Evolutionary conservation across 2,797 vertebrate genomes (phyloP).

Genomic region (Coreius guichenoti): DNA sequence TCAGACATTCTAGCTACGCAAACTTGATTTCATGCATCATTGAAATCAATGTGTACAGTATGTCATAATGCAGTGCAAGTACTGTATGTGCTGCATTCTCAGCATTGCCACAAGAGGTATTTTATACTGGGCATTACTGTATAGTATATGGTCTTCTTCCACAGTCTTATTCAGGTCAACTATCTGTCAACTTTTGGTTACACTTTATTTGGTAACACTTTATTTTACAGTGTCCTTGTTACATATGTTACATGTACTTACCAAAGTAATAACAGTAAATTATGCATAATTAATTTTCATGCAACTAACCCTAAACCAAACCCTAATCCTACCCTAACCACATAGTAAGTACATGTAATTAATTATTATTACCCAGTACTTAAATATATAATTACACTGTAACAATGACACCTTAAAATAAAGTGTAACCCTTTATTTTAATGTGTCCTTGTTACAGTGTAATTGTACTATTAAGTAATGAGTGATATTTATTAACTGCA

Average conservation of each 20-base stretch:
- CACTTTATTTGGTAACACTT: not conserved
- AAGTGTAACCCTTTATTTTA: not conserved
- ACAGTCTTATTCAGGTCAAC: not conserved
- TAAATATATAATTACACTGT: too few species aligned
- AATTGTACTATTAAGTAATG: not conserved
- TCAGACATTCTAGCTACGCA: not conserved
- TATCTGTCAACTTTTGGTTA: not conserved
- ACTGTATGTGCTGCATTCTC: not conserved
- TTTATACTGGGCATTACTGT: not conserved
- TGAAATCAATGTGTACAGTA: not conserved
- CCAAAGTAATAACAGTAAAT: too few species aligned
- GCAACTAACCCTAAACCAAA: too few species aligned
- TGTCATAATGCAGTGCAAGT: not conserved
- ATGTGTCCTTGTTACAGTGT: not conserved
- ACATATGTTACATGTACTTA: too few species aligned
- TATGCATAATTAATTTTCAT: too few species aligned
- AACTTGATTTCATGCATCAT: not conserved
- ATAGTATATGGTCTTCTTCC: not conserved
- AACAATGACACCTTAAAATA: too few species aligned
- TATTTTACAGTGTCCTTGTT: too few species aligned
- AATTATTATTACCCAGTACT: too few species aligned
- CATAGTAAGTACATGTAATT: too few species aligned
- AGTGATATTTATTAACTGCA: not conserved
- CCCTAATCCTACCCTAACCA: too few species aligned
- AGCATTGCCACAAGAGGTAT: not conserved